Base-by-base conservation (phyloP, 2,888 invertebrate species). In the Zygogramma bicolorata region DNA sequence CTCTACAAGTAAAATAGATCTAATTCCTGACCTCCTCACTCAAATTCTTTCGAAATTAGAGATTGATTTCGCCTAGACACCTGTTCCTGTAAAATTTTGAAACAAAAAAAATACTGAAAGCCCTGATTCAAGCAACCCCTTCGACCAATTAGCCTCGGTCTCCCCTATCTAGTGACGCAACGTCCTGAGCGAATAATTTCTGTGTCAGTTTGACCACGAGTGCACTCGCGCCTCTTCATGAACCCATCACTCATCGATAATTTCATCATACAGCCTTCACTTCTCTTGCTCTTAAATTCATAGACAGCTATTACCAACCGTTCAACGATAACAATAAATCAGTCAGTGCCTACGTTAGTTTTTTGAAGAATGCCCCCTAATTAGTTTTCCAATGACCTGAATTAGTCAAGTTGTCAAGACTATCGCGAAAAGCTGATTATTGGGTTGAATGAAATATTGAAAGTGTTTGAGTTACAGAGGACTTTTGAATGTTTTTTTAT, bases 121-220 rank as follows among this genome's bases (percentile, higher is more conserved):
- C n/a, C 42, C n/a, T 18, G n/a, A 42, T 42, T 1, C 42, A 42
- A n/a, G 42, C 42, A 42, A n/a, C n/a, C n/a, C n/a, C n/a, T n/a
- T n/a, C n/a, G n/a, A n/a, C 18, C 13, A 18, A 15, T 6, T 15
- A 46, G 5, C 3, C n/a, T 38, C 38, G 38, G 10, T 38, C 1
- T 3, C 10, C 13, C n/a, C 3, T 20, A 46, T 3, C 53, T 53
- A 13, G 53, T 27, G 27, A 25, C 46, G 29, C 42, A 27, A 49
- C 31, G 46, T 29, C 46, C 31, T 15, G 46, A 42, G 31, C 29
- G 63, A 63, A 63, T 63, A 29, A 63, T 63, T 46, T 63, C 29
- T 46, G 46, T 46, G 63, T 63, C 63, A 63, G 63, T 46, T 63
- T n/a, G 15, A 42, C 62, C 62, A 42, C 62, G 62, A 62, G 29